These are phyloP conservation scores for Tenualosa ilisha DNA, from an alignment of 2,797 vertebrate species.

Conservation along the genomic window DNA sequence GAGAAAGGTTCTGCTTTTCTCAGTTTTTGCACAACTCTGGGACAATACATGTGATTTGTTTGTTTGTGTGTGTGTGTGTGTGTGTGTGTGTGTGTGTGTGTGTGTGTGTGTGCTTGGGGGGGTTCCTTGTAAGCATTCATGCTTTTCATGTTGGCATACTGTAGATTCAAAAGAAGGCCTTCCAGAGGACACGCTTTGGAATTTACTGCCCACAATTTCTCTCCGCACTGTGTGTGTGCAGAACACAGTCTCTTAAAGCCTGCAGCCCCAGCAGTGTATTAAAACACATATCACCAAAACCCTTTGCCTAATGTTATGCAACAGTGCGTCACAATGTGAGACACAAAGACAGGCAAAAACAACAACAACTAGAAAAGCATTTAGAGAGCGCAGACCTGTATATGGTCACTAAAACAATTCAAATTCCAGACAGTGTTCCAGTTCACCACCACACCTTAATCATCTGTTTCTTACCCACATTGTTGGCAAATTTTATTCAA, in stretches of 20 bases:
- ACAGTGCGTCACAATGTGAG: background rate
- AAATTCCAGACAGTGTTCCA: too few relatives aligned
- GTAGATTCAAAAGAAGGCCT: background rate
- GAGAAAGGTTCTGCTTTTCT: background rate
- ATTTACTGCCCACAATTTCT: background rate
- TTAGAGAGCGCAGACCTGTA: too few relatives aligned
- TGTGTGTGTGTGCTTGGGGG: background rate
- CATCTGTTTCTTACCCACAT: too few relatives aligned
- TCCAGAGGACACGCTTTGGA: constrained; percentile 6
- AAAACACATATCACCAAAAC: background rate
- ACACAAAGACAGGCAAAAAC: background rate
- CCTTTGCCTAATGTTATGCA: background rate
- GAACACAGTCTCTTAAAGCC: background rate
- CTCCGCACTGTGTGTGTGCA: background rate
- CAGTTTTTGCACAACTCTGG: background rate
- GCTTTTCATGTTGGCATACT: background rate
- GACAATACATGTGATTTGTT: background rate
- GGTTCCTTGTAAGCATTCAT: background rate
- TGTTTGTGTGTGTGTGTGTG: background rate
- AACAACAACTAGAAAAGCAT: background rate
- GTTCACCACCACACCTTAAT: too few relatives aligned
- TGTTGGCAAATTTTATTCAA: too few relatives aligned
- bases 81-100: background rate
- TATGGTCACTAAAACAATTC: too few relatives aligned
- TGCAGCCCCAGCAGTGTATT: background rate